phyloP scores from a whole-genome alignment of 2,888 invertebrate genomes.

The Polydrusus pterygomalis region DNA sequence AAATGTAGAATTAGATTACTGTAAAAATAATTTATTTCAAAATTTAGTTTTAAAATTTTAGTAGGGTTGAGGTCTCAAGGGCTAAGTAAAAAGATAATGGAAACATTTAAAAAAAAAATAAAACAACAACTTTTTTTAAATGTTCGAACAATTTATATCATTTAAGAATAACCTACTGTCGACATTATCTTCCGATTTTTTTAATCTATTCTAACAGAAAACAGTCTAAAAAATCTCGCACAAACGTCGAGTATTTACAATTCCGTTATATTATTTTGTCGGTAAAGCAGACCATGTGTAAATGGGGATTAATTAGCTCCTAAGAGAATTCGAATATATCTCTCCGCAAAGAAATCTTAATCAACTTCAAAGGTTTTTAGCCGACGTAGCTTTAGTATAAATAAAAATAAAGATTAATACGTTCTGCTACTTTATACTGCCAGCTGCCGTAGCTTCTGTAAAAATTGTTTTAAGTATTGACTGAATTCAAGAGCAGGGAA shows the following conservation, averaged over 20 bases:
- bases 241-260: slow-evolving; percentile 40
- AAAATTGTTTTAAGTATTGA: slow-evolving; percentile 23
- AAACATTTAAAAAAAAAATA: too few relatives aligned
- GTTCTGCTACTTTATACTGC: slow-evolving; percentile 39
- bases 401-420: slow-evolving; percentile 52
- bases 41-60: too few relatives aligned
- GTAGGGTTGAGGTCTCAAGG: too few relatives aligned
- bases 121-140: too few relatives aligned
- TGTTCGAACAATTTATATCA: too few relatives aligned
- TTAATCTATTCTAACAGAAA: too few relatives aligned
- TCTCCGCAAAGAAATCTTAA: slow-evolving; percentile 51
- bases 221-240: slow-evolving; percentile 21
- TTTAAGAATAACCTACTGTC: too few relatives aligned
- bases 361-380: slow-evolving; percentile 54
- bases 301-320: slow-evolving; percentile 51
- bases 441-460: slow-evolving; percentile 21
- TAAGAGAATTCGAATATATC: slow-evolving; percentile 55
- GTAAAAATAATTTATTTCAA: too few relatives aligned
- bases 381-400: slow-evolving; percentile 50
- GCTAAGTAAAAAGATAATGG: too few relatives aligned
- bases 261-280: slow-evolving; percentile 49
- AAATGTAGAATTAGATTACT: too few relatives aligned
- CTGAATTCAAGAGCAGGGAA: slow-evolving; percentile 2
- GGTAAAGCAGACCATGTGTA: slow-evolving; percentile 54
- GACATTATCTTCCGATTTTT: too few relatives aligned